Base-by-base conservation (phyloP, 1,140 invertebrate genomes). In the Yoshiicerus persimilis region DNA sequence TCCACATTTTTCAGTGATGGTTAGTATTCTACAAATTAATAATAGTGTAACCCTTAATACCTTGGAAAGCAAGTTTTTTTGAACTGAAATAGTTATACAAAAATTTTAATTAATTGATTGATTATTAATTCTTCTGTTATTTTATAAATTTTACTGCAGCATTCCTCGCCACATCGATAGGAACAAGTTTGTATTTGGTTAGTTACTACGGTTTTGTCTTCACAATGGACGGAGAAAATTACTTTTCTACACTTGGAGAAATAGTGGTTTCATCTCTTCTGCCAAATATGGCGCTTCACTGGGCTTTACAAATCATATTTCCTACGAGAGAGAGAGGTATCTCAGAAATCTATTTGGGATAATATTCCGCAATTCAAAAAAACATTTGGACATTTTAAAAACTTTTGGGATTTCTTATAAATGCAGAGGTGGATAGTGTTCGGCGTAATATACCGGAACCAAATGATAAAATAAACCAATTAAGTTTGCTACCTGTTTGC, bases 271-370 rank as follows among this genome's bases (percentile, higher is more conserved):
- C 94, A 25, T 95, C 95, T 91, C 91, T 97, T 10, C 94, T 95
- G 39, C 94, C 95, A 5, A 97, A 96, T 91, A 95, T 96, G 2
- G 96, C 95, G 1, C 96, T 97, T 95, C 95, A 95, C 0, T 96
- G 95, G 91, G 96, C 95, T 11, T 84, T 87, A 89, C 92, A 92
- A 89, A 92, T 96, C 25, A 94, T 96, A 88, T 87, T 95, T 70
- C 93, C 91, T 93, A 94, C 92, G 95, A 96, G n/a, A n/a, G n/a
- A n/a, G n/a, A n/a, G n/a, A n/a, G n/a, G n/a, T n/a, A n/a, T n/a
- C n/a, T n/a, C n/a, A n/a, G n/a, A n/a, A n/a, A n/a, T n/a, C n/a
- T n/a, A n/a, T n/a, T n/a, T n/a, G n/a, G n/a, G n/a, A n/a, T n/a
- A n/a, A n/a, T n/a, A n/a, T n/a, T n/a, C n/a, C n/a, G n/a, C n/a